phyloP scores from a whole-genome alignment of 2,797 vertebrate genomes.

The Silurus aristotelis region DNA sequence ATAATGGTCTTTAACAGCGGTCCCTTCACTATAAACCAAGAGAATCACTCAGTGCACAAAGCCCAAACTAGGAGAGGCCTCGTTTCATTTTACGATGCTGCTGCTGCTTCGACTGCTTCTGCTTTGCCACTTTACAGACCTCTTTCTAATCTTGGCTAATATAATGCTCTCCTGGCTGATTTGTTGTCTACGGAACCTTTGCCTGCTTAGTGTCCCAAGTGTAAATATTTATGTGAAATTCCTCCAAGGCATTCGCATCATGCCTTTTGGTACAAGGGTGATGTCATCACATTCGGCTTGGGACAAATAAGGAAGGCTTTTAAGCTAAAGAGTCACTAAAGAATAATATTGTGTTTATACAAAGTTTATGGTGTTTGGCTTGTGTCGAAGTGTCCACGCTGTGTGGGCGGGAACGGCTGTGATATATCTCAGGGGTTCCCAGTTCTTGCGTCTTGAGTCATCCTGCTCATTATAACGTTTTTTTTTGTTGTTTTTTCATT shows the following conservation, averaged over 20 bases:
- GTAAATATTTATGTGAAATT: conserved; percentile 37
- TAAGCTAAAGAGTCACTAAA: background rate
- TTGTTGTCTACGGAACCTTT: background rate
- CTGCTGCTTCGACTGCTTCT: background rate
- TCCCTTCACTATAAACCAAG: background rate
- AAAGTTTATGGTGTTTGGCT: conserved; percentile 2
- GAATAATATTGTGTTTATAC: conserved; percentile 18
- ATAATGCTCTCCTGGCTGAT: background rate
- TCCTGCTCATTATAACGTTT: background rate
- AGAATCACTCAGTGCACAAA: background rate
- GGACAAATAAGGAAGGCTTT: conserved; percentile 29
- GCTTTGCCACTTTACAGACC: background rate
- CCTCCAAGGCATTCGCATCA: background rate
- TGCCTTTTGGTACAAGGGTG: conserved; percentile 17
- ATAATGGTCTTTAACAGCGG: background rate
- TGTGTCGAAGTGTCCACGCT: background rate
- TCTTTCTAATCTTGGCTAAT: conserved; percentile 18
- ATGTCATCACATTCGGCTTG: conserved; percentile 7
- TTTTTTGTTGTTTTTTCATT: background rate
- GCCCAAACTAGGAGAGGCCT: conserved; percentile 28
- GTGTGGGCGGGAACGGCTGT: background rate
- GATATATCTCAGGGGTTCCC: background rate
- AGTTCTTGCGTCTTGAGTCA: background rate
- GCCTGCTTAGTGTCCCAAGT: conserved; percentile 14
- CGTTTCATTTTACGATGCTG: background rate